Evolutionary conservation across 2,888 invertebrate species (phyloP).

Genomic region (Drosophila lutescens): DNA sequence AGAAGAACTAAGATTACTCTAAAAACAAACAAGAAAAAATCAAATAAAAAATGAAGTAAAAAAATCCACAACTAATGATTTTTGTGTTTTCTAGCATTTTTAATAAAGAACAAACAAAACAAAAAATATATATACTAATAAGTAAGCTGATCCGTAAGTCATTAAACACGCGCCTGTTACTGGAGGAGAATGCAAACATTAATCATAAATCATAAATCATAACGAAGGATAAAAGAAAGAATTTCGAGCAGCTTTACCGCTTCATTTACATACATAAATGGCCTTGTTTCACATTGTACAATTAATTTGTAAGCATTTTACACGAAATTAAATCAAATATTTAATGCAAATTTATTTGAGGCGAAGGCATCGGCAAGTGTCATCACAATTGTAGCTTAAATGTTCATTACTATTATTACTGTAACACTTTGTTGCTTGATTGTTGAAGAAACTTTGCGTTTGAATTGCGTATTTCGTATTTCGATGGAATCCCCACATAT

Average conservation of each 20-base stretch:
- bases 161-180: conserved; percentile 30
- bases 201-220: conserved; percentile 35
- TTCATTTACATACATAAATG: conserved; percentile 42
- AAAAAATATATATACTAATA: conserved; percentile 28
- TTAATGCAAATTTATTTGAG: conserved; percentile 70
- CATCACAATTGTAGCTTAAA: conserved; percentile 68
- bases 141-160: conserved; percentile 40
- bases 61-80: conserved; percentile 33
- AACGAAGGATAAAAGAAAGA: conserved; percentile 12
- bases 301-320: conserved; percentile 76
- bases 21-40: conserved; percentile 51
- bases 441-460: conserved; percentile 52
- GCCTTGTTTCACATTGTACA: conserved; percentile 66
- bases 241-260: conserved; percentile 41
- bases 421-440: conserved; percentile 74
- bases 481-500: conserved; percentile 22
- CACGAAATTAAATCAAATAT: conserved; percentile 72
- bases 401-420: conserved; percentile 73
- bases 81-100: conserved; percentile 52
- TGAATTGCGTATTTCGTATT: conserved; percentile 59
- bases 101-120: conserved; percentile 17
- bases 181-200: conserved; percentile 11
- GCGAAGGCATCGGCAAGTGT: conserved; percentile 42
- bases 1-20: conserved; percentile 57
- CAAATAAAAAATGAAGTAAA: conserved; percentile 48